Base-by-base conservation (phyloP, 2,888 invertebrate species). In the Monochamus alternatus region DNA sequence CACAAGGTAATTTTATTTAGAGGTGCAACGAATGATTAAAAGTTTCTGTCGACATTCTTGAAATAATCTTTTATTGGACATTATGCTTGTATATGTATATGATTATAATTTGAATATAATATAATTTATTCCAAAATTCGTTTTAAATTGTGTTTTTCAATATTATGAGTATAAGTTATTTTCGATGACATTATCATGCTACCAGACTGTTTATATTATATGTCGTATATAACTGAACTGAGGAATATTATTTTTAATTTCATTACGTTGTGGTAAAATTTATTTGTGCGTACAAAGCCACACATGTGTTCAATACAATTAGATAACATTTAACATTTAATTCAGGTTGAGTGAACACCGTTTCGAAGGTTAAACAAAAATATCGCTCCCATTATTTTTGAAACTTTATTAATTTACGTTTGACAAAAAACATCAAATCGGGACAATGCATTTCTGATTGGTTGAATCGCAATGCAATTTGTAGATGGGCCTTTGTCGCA, bases 381-480 rank as follows among this genome's bases (percentile, higher is more conserved):
- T 84, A 82, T 83, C 83, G 72, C 63, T 64, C 22, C 80, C 73
- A 80, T 83, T 81, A 83, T 85, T 86, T 86, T 85, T 85, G 81
- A 77, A 81, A 85, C 81, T 86, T 85, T 86, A 86, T 87, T 87
- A 86, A 87, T 87, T 86, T 85, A 83, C 78, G 78, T 81, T 71
- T 72, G 80, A 82, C 82, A 86, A 87, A 86, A 86, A 84, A 85
- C 84, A 82, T 83, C 83, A 78, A 84, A 85, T 83, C 80, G 80
- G 76, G 80, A 89, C 89, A 89, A 89, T 87, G 87, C 84, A 83
- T 89, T 89, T 89, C 88, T 89, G 89, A 89, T 89, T 89, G 88
- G 88, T 84, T 89, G 88, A 87, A 87, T 89, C 88, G 88, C 88
- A 89, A 88, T 88, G 89, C 88, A 89, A 89, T 89, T 89, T 89